Conservation (phyloP, 2,888 invertebrate genomes). For the Callimorpha dominula region DNA sequence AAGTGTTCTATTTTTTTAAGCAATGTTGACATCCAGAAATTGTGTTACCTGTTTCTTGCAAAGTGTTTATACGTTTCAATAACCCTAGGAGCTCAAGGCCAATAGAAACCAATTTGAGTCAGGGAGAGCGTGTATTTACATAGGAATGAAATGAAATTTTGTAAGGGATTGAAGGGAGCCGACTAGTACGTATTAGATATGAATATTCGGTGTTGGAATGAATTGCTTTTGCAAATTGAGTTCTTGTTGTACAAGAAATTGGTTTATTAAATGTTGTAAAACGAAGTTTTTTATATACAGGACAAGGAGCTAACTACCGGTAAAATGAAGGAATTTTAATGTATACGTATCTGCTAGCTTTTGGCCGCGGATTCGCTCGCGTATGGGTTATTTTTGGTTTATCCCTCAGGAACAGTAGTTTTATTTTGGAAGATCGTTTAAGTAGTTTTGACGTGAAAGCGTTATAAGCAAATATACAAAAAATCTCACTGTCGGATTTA, state of each 20-base stretch:
- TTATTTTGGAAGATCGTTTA: too few species aligned
- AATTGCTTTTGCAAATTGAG: constrained; percentile 4
- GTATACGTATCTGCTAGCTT: neutral
- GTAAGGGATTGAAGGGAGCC: constrained; percentile 31
- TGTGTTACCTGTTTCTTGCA: constrained; percentile 36
- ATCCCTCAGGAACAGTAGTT: too few species aligned
- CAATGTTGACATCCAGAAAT: constrained; percentile 12
- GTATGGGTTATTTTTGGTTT: neutral
- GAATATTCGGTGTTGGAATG: neutral
- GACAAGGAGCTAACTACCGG: too few species aligned
- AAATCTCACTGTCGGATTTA: too few species aligned
- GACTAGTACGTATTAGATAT: constrained; percentile 7
- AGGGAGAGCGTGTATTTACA: constrained; percentile 60
- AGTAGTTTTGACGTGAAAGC: too few species aligned
- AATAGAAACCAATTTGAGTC: constrained; percentile 62
- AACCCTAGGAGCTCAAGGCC: constrained; percentile 59
- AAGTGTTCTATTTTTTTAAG: constrained; percentile 29
- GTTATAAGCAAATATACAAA: too few species aligned
- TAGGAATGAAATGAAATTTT: constrained; percentile 61
- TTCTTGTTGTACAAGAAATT: neutral
- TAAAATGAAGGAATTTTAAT: neutral
- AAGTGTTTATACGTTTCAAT: constrained; percentile 62
- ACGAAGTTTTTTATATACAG: neutral
- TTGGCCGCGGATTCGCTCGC: too few species aligned
- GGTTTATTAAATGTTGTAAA: neutral